A percentile compares a stretch with the other conserved stretches of the same genome.
These are phyloP conservation scores for Venturia canescens DNA, from an alignment of 1,140 invertebrate species.

Conservation along the genomic window DNA sequence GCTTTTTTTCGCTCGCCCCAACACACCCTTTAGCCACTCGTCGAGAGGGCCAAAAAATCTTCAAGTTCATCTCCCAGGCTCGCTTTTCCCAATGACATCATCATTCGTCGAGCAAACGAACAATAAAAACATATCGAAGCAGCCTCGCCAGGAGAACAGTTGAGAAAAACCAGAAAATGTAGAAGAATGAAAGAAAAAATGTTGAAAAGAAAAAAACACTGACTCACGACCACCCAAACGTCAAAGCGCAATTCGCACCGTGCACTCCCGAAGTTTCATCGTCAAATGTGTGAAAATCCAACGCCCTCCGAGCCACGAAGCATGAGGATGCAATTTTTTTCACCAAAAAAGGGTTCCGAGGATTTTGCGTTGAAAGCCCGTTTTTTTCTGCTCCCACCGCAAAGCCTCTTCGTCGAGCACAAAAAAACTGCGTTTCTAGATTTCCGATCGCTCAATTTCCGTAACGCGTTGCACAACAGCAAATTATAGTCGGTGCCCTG, in stretches of 20 bases:
- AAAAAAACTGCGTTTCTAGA: conserved; percentile 13
- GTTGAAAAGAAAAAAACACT: conserved; percentile 17
- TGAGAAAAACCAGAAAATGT: conserved; percentile 34
- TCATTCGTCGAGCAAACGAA: conserved; percentile 13
- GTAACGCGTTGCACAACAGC: conserved; percentile 10
- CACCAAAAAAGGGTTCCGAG: conserved; percentile 16
- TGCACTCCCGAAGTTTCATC: conserved; percentile 4
- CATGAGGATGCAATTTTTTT: conserved; percentile 38
- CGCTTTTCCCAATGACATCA: conserved; percentile 38
- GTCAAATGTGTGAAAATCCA: too few species aligned
- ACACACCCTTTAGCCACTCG: conserved; percentile 7
- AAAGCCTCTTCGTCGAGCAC: neutral
- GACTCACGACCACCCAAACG: conserved; percentile 23
- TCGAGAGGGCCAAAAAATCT: conserved; percentile 29
- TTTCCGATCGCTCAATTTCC: neutral
- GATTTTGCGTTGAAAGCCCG: neutral
- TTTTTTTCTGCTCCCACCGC: neutral
- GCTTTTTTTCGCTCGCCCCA: neutral
- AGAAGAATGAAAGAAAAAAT: conserved; percentile 2
- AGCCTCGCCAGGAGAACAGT: conserved; percentile 5
- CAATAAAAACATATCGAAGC: conserved; percentile 48
- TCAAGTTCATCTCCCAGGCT: conserved; percentile 11
- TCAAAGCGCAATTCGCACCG: neutral
- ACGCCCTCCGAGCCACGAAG: neutral
- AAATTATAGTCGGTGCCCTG: conserved; percentile 26